These are phyloP conservation scores for Cyprinella venusta DNA, from an alignment of 2,797 vertebrate genomes.

Conservation along the genomic window DNA sequence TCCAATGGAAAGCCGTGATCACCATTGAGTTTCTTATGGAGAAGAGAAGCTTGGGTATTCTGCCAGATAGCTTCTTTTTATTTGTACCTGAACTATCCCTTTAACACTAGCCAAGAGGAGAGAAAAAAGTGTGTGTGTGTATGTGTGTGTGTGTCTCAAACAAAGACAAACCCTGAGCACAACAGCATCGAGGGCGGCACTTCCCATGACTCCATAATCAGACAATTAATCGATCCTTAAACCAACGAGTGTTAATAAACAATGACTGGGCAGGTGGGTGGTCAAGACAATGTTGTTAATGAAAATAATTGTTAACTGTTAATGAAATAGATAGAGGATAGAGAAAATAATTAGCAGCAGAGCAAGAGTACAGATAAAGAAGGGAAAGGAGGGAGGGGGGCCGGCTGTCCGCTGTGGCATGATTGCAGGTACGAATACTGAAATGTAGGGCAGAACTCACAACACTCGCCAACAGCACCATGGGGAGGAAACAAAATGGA, in stretches of 20 bases:
- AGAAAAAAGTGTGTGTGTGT: constrained; percentile 59
- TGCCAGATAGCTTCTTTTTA: not conserved
- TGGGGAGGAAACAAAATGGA: constrained; percentile 66
- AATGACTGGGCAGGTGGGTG: constrained; percentile 7
- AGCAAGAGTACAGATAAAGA: constrained; percentile 60
- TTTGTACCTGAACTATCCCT: constrained; percentile 17
- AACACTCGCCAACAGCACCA: constrained; percentile 58
- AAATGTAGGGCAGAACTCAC: constrained; percentile 49
- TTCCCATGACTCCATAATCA: constrained; percentile 54
- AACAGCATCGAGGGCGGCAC: constrained; percentile 39
- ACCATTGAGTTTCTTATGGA: not conserved
- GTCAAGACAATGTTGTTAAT: constrained; percentile 41
- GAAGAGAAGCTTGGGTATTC: not conserved
- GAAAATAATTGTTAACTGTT: constrained; percentile 51
- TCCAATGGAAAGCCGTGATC: not conserved
- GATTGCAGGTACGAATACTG: constrained; percentile 43
- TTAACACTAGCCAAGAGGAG: not conserved
- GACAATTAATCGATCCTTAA: constrained; percentile 55
- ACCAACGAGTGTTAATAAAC: constrained; percentile 50
- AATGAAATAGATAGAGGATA: constrained; percentile 53
- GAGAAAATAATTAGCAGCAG: constrained; percentile 53
- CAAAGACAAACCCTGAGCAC: constrained; percentile 56
- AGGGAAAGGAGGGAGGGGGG: constrained; percentile 50
- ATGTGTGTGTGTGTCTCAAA: constrained; percentile 39
- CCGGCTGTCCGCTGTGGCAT: constrained; percentile 1